Conservation (phyloP, 2,113 vertebrate species). For the Crotalus horridus region DNA sequence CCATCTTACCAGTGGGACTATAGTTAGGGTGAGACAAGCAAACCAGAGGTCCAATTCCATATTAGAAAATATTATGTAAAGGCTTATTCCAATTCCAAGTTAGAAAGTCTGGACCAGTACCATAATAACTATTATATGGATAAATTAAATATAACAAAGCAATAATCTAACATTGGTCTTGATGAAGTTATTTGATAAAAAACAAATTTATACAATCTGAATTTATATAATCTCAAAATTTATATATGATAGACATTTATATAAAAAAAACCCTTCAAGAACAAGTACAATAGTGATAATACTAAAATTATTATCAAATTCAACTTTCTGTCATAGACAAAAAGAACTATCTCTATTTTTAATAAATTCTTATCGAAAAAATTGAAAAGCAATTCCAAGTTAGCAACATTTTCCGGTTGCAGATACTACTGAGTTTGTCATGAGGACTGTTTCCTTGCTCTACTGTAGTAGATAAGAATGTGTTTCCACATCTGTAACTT, state of each 20-base stretch:
- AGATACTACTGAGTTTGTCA: not conserved
- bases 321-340: not conserved
- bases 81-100: not conserved
- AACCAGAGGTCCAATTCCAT: not conserved
- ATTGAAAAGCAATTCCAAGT: not conserved
- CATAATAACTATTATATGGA: not conserved
- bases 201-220: not conserved
- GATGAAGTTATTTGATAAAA: not conserved
- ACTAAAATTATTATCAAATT: not conserved
- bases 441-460: not conserved
- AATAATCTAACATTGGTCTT: not conserved
- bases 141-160: not conserved
- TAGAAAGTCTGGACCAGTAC: not conserved
- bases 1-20: not conserved
- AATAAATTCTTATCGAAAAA: no score
- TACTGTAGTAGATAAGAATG: not conserved
- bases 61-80: not conserved
- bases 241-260: not conserved
- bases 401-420: not conserved
- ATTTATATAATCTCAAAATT: not conserved
- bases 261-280: not conserved
- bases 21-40: not conserved
- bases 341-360: not conserved
- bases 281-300: not conserved
- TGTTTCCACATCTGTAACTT: not conserved